Conservation (phyloP, 2,888 invertebrate species). For the Perithous albicinctus region DNA sequence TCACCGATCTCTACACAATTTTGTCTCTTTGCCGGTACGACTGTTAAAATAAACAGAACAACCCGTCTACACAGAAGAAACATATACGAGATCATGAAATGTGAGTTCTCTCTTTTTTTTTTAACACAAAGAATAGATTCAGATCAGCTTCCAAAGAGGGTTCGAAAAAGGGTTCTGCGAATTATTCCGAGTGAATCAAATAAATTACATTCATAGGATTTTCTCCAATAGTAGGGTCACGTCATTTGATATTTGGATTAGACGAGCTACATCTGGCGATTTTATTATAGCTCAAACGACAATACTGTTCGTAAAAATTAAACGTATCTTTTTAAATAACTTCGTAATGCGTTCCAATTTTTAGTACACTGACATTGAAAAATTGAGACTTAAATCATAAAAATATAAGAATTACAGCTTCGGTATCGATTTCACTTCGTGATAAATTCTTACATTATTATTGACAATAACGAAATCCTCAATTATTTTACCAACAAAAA, state of each 20-base stretch:
- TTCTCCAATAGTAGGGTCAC: conserved; percentile 7
- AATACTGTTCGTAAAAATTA: not conserved
- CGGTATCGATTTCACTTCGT: not conserved
- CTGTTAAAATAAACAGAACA: conserved; percentile 35
- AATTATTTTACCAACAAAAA: not conserved
- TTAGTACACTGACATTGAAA: not conserved
- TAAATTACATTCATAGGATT: conserved; percentile 33
- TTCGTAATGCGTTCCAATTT: not conserved
- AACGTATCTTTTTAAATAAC: not conserved
- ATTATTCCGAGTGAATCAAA: conserved; percentile 44
- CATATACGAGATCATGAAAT: conserved; percentile 38
- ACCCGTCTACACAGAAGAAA: conserved; percentile 32
- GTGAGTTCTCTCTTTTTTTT: conserved; percentile 32
- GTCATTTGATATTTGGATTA: conserved; percentile 36
- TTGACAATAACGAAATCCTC: not conserved
- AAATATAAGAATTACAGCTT: not conserved
- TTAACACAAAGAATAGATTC: conserved; percentile 30
- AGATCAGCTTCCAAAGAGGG: conserved; percentile 19
- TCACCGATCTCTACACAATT: conserved; percentile 20
- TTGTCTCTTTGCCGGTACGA: conserved; percentile 38
- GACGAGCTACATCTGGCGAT: conserved; percentile 37
- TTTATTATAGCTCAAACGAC: not conserved
- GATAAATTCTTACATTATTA: not conserved
- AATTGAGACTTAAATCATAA: not conserved
- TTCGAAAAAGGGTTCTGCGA: conserved; percentile 31